These are phyloP conservation scores for Miniopterus natalensis DNA, from an alignment of 2,113 vertebrate genomes.

Conservation along the genomic window DNA sequence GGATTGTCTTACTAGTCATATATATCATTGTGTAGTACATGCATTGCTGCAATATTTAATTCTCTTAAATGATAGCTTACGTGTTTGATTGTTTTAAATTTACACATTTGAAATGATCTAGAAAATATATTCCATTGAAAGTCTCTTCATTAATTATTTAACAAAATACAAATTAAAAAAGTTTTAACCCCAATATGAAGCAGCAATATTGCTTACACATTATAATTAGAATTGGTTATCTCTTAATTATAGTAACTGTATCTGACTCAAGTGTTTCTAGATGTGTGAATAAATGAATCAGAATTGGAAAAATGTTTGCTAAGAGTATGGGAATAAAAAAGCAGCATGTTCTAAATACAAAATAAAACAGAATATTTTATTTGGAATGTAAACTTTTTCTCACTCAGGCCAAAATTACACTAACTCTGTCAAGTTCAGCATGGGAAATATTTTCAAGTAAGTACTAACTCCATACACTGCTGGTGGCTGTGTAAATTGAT, in stretches of 20 bases:
- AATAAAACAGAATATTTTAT: not conserved
- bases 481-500: not conserved
- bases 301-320: not conserved
- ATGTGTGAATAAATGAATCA: not conserved
- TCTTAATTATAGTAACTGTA: not conserved
- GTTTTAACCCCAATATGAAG: not conserved
- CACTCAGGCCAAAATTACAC: not conserved
- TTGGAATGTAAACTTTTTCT: not conserved
- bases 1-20: not conserved
- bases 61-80: not conserved
- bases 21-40: not conserved
- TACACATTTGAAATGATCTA: not conserved
- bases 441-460: slow-evolving; percentile 37
- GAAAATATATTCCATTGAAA: not conserved
- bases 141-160: not conserved
- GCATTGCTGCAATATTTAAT: not conserved
- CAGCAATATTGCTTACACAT: not conserved
- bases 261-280: not conserved
- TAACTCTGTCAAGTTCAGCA: not conserved
- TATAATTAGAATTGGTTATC: not conserved
- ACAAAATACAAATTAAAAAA: not conserved
- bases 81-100: not conserved
- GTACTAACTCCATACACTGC: not conserved
- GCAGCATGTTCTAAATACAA: not conserved
- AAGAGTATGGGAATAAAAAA: not conserved